Evolutionary conservation across 2,113 vertebrate species (phyloP).

Genomic region (Arenaria interpres): DNA sequence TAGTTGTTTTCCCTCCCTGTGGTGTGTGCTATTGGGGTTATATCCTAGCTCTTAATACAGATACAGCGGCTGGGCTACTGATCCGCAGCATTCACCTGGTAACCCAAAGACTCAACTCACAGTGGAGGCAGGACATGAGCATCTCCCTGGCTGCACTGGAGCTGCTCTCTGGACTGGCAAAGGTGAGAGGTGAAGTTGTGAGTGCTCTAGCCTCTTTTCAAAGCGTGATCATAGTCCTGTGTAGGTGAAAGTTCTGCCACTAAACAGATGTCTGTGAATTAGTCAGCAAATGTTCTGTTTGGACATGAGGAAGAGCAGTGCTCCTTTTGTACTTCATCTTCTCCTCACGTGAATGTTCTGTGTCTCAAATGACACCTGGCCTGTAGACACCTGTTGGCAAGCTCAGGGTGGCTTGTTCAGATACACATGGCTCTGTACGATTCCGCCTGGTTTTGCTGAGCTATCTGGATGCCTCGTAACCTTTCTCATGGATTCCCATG

Average conservation of each 20-base stretch:
- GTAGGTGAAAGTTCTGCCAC: neutral
- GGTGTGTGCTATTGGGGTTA: constrained; percentile 89
- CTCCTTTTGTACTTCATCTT: neutral
- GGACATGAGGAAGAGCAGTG: neutral
- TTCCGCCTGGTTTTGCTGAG: neutral
- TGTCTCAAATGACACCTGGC: accelerated
- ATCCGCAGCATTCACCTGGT: constrained; percentile 96
- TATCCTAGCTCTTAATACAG: constrained; percentile 97
- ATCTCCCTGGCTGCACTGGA: constrained; percentile 94
- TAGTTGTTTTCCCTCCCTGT: constrained; percentile 88
- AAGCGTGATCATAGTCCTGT: neutral
- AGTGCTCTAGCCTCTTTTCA: neutral
- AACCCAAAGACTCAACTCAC: constrained; percentile 92
- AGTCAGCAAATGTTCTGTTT: neutral
- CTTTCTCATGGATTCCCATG: neutral
- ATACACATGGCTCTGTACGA: accelerated
- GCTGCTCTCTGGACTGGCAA: constrained; percentile 92
- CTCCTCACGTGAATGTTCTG: accelerated
- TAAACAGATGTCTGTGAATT: neutral
- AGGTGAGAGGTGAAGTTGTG: constrained; percentile 77
- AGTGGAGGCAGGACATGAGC: constrained; percentile 96
- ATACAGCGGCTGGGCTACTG: constrained; percentile 93
- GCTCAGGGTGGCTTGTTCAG: neutral
- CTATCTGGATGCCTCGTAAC: neutral
- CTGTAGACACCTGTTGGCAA: neutral